Conservation (phyloP, 2,797 vertebrate species). For the Lutra lutra region DNA sequence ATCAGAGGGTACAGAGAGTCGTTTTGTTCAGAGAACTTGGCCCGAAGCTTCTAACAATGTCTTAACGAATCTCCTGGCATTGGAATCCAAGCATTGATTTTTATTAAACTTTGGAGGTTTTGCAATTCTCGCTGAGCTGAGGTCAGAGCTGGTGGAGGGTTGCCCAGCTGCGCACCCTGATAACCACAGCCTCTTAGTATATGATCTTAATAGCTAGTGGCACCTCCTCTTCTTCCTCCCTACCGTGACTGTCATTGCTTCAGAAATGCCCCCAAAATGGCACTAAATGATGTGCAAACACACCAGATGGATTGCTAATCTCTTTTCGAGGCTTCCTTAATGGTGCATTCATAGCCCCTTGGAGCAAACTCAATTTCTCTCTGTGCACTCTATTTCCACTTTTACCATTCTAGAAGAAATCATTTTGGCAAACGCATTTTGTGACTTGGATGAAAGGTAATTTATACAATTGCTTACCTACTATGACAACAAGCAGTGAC, state of each 20-base stretch:
- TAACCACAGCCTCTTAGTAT: conserved; percentile 50
- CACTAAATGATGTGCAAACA: conserved; percentile 71
- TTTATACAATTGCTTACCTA: conserved; percentile 64
- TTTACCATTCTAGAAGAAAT: conserved; percentile 70
- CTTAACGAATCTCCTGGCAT: conserved; percentile 33
- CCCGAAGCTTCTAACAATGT: conserved; percentile 26
- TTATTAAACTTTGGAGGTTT: conserved; percentile 67
- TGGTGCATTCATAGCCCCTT: conserved; percentile 70
- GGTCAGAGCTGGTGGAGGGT: conserved; percentile 33
- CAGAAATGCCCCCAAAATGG: conserved; percentile 69
- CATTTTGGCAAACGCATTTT: conserved; percentile 68
- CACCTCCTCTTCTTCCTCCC: conserved; percentile 44
- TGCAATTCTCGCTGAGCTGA: conserved; percentile 51
- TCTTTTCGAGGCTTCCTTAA: conserved; percentile 67
- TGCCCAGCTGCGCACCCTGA: not conserved
- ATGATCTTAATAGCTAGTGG: conserved; percentile 52
- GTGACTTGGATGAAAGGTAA: conserved; percentile 59
- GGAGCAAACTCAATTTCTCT: conserved; percentile 76
- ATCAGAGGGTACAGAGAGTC: not conserved
- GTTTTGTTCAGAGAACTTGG: conserved; percentile 64
- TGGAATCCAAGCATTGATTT: conserved; percentile 63
- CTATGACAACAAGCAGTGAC: conserved; percentile 39
- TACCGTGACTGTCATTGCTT: conserved; percentile 58
- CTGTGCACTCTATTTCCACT: conserved; percentile 63
- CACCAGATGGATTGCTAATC: conserved; percentile 69